Percentiles rank a stretch among this genome's conserved stretches.
phyloP scores from a whole-genome alignment of 2,888 invertebrate genomes.

The Itoplectis maculator region DNA sequence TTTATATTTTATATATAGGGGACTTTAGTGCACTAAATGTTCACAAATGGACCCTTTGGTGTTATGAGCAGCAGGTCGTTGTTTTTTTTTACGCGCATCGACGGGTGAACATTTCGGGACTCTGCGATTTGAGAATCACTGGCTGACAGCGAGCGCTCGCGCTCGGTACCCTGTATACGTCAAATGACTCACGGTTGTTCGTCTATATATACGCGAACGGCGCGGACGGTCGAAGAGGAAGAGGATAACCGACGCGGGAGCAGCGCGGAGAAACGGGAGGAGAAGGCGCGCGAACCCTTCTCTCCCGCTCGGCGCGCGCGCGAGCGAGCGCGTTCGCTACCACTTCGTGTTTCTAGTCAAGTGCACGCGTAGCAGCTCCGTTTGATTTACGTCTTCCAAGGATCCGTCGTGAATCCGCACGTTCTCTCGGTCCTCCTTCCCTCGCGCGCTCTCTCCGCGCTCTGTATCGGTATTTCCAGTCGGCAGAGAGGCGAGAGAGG shows the following conservation, averaged over 20 bases:
- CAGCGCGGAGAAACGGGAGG: no score
- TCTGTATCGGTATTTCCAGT: conserved; percentile 17
- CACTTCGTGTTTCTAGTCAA: conserved; percentile 79
- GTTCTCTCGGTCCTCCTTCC: conserved; percentile 17
- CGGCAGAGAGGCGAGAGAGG: neutral
- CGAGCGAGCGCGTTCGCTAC: conserved; percentile 24
- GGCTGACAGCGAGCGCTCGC: conserved; percentile 61
- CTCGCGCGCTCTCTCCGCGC: neutral
- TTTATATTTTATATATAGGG: no score
- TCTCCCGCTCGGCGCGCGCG: no score
- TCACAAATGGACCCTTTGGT: no score
- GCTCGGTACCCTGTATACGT: conserved; percentile 60
- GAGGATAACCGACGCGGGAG: no score
- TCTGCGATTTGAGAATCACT: conserved; percentile 43
- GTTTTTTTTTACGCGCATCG: neutral
- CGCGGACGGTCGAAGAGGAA: conserved; percentile 16
- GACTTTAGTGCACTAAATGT: no score
- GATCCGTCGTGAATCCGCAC: conserved; percentile 68
- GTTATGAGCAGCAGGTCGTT: no score
- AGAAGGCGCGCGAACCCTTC: conserved; percentile 44
- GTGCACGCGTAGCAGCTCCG: conserved; percentile 76
- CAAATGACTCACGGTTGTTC: conserved; percentile 67
- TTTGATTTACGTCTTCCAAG: conserved; percentile 80
- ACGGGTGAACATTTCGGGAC: neutral
- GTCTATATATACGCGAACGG: conserved; percentile 58